These are phyloP conservation scores for Anomalospiza imberbis DNA, from an alignment of 2,797 vertebrate species.

Conservation along the genomic window DNA sequence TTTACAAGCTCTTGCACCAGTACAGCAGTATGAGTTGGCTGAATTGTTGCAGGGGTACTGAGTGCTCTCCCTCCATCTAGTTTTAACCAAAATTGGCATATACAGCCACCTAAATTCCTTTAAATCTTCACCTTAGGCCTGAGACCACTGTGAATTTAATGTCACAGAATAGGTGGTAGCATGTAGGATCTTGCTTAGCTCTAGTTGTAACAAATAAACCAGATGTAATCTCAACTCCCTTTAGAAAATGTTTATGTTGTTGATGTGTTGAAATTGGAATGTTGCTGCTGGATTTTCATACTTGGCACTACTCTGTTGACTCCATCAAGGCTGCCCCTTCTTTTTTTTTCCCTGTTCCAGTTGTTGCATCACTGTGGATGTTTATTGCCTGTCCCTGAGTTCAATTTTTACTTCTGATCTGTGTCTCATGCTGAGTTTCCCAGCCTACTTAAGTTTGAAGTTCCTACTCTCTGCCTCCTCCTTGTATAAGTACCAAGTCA, in stretches of 20 bases:
- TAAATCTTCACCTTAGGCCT: rapidly evolving
- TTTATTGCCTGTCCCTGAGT: not conserved
- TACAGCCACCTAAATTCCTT: not conserved
- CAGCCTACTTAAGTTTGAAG: not conserved
- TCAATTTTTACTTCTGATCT: not conserved
- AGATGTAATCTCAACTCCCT: not conserved
- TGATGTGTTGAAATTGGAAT: not conserved
- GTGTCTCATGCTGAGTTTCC: not conserved
- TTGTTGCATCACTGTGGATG: not conserved
- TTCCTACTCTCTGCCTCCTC: not conserved
- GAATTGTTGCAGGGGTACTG: not conserved
- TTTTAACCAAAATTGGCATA: not conserved
- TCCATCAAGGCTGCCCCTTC: not conserved
- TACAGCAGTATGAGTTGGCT: not conserved
- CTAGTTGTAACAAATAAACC: not conserved
- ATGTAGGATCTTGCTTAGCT: not conserved
- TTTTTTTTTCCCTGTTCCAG: not conserved
- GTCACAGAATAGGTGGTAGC: not conserved
- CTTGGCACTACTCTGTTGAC: not conserved
- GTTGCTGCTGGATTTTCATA: not conserved
- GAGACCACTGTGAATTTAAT: not conserved
- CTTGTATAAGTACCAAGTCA: not conserved
- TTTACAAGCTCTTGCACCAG: not conserved
- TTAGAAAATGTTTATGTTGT: not conserved
- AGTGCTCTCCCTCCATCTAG: not conserved